phyloP scores from a whole-genome alignment of 2,797 vertebrate genomes.

The Cossypha polioptera region DNA sequence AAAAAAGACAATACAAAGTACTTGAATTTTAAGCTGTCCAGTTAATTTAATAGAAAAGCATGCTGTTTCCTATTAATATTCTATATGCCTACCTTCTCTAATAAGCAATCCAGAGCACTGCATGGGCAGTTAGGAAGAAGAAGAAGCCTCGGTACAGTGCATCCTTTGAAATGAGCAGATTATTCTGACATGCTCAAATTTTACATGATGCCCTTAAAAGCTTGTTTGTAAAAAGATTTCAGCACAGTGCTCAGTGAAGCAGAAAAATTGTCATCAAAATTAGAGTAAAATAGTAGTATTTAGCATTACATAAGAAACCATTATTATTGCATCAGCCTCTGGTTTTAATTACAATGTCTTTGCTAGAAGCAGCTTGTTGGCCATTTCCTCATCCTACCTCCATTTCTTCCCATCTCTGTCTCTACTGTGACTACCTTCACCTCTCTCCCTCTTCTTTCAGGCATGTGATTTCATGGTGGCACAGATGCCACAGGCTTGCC shows the following conservation, averaged over 20 bases:
- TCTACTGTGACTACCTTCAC: background rate
- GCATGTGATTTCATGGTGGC: background rate
- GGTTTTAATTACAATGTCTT: background rate
- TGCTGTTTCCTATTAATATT: slow-evolving; percentile 53
- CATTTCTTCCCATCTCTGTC: background rate
- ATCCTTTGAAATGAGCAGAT: slow-evolving; percentile 20
- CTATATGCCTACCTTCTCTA: slow-evolving; percentile 34
- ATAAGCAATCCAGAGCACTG: slow-evolving; percentile 51
- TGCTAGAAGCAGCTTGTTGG: background rate
- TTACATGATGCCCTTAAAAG: slow-evolving; percentile 18
- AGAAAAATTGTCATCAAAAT: background rate
- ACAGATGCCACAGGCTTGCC: background rate
- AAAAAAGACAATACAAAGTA: slow-evolving; percentile 5
- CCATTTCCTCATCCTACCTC: background rate
- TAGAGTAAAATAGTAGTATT: slow-evolving; percentile 1
- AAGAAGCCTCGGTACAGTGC: background rate
- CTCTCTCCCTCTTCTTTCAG: background rate
- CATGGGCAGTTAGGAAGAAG: slow-evolving; percentile 4
- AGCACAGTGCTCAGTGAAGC: background rate
- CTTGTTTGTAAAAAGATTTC: slow-evolving; percentile 13
- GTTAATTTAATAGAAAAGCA: slow-evolving; percentile 48
- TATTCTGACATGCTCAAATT: slow-evolving; percentile 28
- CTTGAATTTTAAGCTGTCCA: slow-evolving; percentile 33
- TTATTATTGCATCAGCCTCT: background rate
- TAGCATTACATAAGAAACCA: background rate